These are phyloP conservation scores for Carterocephalus palaemon DNA, from an alignment of 2,888 invertebrate species.

Conservation along the genomic window DNA sequence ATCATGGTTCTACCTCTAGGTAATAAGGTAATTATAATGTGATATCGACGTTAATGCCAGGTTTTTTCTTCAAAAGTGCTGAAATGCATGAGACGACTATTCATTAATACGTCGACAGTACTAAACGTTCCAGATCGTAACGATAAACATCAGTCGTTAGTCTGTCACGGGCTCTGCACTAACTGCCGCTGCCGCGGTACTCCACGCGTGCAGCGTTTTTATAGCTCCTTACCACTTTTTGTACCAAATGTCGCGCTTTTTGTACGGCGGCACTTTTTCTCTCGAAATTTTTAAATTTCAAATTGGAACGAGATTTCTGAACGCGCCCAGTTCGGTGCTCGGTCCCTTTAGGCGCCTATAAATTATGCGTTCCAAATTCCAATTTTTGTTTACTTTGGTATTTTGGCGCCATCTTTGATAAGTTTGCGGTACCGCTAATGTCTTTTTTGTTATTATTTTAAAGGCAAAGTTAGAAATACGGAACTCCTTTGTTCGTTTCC, in stretches of 20 bases:
- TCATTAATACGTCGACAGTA: constrained; percentile 32
- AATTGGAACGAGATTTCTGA: constrained; percentile 29
- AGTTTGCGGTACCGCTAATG: constrained; percentile 40
- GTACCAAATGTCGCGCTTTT: constrained; percentile 35
- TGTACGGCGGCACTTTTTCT: constrained; percentile 20
- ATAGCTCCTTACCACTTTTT: constrained; percentile 34
- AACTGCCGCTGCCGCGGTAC: constrained; percentile 61
- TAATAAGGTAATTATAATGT: background rate
- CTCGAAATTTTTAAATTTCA: constrained; percentile 30
- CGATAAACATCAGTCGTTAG: constrained; percentile 72
- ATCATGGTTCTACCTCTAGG: background rate
- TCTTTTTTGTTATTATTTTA: constrained; percentile 26
- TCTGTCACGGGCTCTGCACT: constrained; percentile 70
- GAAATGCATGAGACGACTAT: constrained; percentile 29
- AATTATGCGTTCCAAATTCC: constrained; percentile 52
- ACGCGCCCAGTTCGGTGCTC: constrained; percentile 1
- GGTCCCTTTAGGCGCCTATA: constrained; percentile 53
- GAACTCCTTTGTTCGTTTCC: no score
- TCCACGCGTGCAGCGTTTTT: constrained; percentile 69
- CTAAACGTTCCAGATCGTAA: constrained; percentile 39
- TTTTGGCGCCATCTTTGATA: constrained; percentile 60
- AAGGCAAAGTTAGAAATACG: constrained; percentile 5
- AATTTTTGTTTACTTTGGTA: constrained; percentile 38
- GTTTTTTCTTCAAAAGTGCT: constrained; percentile 24
- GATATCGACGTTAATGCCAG: no score